Conservation (phyloP, 2,113 vertebrate species). For the Pedionomus torquatus region DNA sequence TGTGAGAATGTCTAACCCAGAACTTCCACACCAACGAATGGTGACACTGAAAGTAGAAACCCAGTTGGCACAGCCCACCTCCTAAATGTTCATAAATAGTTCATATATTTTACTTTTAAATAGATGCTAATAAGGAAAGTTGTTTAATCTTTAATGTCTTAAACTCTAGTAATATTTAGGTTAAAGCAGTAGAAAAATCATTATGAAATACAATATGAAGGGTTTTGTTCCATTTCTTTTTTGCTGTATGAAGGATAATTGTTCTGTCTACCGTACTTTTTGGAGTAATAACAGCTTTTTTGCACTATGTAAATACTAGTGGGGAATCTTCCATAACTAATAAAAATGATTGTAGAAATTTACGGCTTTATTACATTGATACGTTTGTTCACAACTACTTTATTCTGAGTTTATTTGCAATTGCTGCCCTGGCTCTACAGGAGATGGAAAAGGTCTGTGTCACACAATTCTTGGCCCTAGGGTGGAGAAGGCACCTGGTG, state of each 20-base stretch:
- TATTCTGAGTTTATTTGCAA: not conserved
- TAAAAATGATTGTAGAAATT: conserved; percentile 87
- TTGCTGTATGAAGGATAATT: conserved; percentile 78
- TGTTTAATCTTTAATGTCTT: conserved; percentile 79
- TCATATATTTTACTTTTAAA: conserved; percentile 58
- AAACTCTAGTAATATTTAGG: conserved; percentile 68
- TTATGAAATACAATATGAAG: conserved; percentile 71
- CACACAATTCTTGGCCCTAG: not conserved
- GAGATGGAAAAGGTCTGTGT: not conserved
- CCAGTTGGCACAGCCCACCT: conserved; percentile 74
- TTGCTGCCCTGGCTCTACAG: not conserved
- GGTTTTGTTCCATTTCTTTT: conserved; percentile 69
- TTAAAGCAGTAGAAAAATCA: conserved; percentile 72
- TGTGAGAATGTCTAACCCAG: not conserved
- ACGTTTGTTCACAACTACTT: not conserved
- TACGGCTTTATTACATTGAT: not conserved
- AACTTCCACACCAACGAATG: conserved; percentile 5
- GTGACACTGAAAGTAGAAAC: conserved; percentile 40
- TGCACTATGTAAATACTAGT: conserved; percentile 96
- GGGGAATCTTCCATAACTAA: conserved; percentile 87
- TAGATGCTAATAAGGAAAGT: conserved; percentile 71
- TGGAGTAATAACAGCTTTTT: conserved; percentile 86
- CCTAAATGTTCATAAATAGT: conserved; percentile 72
- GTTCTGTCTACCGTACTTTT: conserved; percentile 73
- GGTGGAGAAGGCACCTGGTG: not conserved